These are phyloP conservation scores for Pardalotus punctatus DNA, from an alignment of 2,113 vertebrate genomes.

Conservation along the genomic window DNA sequence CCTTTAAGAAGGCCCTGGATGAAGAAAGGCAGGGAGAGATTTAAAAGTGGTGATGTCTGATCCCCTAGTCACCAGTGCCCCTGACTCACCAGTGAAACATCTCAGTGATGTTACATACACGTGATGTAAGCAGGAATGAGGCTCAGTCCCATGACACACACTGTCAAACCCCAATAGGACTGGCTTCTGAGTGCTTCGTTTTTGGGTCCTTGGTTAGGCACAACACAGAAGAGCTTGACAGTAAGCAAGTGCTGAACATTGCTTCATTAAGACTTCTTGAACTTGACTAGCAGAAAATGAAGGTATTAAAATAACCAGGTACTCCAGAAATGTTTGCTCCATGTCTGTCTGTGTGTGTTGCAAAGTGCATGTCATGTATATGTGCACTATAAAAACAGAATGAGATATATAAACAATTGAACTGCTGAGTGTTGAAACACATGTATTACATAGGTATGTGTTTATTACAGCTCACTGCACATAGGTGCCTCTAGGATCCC, in stretches of 20 bases:
- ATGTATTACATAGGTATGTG: not conserved
- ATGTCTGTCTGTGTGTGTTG: not conserved
- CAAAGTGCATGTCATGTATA: not conserved
- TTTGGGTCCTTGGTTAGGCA: not conserved
- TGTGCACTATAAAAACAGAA: not conserved
- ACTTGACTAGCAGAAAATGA: not conserved
- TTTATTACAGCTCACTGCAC: not conserved
- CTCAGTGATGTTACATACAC: not conserved
- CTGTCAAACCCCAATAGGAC: not conserved
- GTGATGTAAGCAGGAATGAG: not conserved
- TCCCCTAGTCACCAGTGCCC: not conserved
- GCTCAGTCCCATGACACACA: not conserved
- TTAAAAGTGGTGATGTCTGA: not conserved
- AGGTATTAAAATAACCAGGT: not conserved
- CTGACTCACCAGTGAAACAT: not conserved
- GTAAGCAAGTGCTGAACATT: not conserved
- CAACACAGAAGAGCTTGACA: accelerated
- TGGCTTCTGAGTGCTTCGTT: not conserved
- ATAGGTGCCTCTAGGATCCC: not conserved
- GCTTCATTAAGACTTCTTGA: not conserved
- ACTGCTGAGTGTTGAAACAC: not conserved
- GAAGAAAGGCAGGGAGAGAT: not conserved
- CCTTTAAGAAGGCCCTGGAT: not conserved
- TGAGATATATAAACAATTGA: not conserved
- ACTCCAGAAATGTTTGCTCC: not conserved